Evolutionary conservation across 2,113 vertebrate genomes (phyloP).

Genomic region (Dipodomys ordii): DNA sequence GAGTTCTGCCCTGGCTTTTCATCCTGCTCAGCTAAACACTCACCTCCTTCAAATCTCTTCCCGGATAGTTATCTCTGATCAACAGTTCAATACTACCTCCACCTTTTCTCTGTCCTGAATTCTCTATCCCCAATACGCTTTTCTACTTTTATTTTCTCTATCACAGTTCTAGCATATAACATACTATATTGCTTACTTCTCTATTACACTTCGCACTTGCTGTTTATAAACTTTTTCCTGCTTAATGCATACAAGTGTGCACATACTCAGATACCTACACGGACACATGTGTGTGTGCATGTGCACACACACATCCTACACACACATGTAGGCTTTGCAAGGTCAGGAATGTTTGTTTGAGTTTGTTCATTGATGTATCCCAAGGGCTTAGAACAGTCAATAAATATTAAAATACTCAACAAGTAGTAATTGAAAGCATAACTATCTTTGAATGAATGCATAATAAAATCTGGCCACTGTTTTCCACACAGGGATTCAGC

Average conservation of each 20-base stretch:
- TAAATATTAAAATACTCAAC: background rate
- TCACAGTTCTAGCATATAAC: background rate
- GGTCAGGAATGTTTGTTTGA: background rate
- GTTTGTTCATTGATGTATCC: background rate
- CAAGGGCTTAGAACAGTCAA: background rate
- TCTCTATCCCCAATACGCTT: background rate
- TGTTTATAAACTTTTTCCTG: background rate
- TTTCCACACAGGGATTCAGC: background rate
- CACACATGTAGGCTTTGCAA: background rate
- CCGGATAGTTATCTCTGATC: background rate
- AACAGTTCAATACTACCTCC: background rate
- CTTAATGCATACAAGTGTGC: no score
- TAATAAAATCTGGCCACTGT: background rate
- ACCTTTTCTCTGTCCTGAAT: background rate
- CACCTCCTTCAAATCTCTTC: background rate
- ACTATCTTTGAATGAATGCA: background rate
- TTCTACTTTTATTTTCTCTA: background rate
- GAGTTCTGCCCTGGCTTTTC: background rate
- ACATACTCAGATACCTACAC: no score
- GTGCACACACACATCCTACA: background rate
- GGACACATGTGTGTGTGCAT: background rate
- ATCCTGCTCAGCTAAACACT: background rate
- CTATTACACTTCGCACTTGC: background rate
- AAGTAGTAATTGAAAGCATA: conserved; percentile 11
- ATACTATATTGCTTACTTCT: background rate